Percentiles rank a stretch among this genome's conserved stretches.
Evolutionary conservation across 2,888 invertebrate species (phyloP).

Genomic region (Trissolcus brochymenae): DNA sequence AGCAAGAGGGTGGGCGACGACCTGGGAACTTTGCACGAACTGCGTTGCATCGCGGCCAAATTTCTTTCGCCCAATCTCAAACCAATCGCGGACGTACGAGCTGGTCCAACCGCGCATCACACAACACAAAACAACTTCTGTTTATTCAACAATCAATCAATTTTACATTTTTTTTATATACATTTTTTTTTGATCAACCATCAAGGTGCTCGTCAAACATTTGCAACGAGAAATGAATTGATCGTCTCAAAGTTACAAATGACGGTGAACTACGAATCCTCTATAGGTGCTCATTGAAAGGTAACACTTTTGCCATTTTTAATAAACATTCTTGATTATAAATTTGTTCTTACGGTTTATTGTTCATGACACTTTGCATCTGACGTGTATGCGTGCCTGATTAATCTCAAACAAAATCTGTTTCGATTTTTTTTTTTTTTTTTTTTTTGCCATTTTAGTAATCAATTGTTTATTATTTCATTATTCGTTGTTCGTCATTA

Average conservation of each 20-base stretch:
- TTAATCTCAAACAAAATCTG: slow-evolving; percentile 2
- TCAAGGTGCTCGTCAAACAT: slow-evolving; percentile 27
- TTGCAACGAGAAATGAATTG: slow-evolving; percentile 44
- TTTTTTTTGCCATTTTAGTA: no score
- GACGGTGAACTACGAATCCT: slow-evolving; percentile 32
- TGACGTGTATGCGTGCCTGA: not conserved
- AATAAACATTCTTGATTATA: not conserved
- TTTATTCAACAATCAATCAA: not conserved
- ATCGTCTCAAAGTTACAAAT: slow-evolving; percentile 29
- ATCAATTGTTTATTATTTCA: not conserved
- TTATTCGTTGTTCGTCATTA: no score
- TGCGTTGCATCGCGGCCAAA: slow-evolving; percentile 34
- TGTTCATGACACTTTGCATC: not conserved
- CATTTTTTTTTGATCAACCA: slow-evolving; percentile 1
- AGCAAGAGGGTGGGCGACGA: slow-evolving; percentile 49
- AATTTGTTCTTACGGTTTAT: not conserved
- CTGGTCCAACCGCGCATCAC: not conserved
- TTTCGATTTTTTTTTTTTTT: not conserved
- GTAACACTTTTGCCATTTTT: slow-evolving; percentile 11
- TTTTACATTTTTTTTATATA: slow-evolving; percentile 1
- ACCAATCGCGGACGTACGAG: not conserved
- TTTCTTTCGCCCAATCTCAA: slow-evolving; percentile 5
- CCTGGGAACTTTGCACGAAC: slow-evolving; percentile 50
- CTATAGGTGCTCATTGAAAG: slow-evolving; percentile 43
- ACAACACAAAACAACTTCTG: not conserved